A percentile compares a stretch with the other conserved stretches of the same genome.
Evolutionary conservation across 1,140 invertebrate genomes (phyloP).

Genomic region (Apolygus lucorum): DNA sequence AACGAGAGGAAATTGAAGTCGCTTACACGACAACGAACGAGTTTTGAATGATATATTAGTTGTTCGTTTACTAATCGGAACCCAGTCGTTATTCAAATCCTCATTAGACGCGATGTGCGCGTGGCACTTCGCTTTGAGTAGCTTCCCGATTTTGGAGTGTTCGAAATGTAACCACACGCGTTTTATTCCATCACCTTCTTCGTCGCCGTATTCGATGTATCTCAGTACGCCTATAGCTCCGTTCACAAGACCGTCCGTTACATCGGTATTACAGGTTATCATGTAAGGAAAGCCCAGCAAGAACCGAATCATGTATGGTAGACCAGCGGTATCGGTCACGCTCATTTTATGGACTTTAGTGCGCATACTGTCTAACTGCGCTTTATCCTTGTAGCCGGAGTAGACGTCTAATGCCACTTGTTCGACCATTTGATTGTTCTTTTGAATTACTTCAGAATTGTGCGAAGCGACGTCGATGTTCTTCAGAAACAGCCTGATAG

Average conservation of each 20-base stretch:
- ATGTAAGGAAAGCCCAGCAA: constrained; percentile 35
- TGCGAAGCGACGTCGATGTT: constrained; percentile 26
- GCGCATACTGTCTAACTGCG: no score
- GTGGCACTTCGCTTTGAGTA: constrained; percentile 30
- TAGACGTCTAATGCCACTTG: neutral
- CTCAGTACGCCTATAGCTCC: constrained; percentile 37
- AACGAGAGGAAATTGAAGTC: constrained; percentile 33
- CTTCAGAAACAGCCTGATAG: neutral
- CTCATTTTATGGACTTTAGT: neutral
- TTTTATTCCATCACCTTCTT: constrained; percentile 30
- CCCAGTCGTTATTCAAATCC: constrained; percentile 25
- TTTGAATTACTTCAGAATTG: constrained; percentile 25
- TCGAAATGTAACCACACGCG: constrained; percentile 31
- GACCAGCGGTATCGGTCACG: constrained; percentile 34
- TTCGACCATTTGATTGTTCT: neutral
- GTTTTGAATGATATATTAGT: constrained; percentile 1
- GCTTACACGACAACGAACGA: constrained; percentile 23
- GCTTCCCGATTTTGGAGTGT: constrained; percentile 23
- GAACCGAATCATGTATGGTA: constrained; percentile 37
- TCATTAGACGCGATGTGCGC: constrained; percentile 9
- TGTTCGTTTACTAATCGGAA: constrained; percentile 27
- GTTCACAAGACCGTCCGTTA: constrained; percentile 38
- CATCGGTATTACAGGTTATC: constrained; percentile 39
- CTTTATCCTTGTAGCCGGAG: neutral
- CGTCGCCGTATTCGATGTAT: constrained; percentile 35